Percentiles rank a stretch among this genome's conserved stretches.
Conservation (phyloP, 2,113 vertebrate species). For the Amazona vittata region DNA sequence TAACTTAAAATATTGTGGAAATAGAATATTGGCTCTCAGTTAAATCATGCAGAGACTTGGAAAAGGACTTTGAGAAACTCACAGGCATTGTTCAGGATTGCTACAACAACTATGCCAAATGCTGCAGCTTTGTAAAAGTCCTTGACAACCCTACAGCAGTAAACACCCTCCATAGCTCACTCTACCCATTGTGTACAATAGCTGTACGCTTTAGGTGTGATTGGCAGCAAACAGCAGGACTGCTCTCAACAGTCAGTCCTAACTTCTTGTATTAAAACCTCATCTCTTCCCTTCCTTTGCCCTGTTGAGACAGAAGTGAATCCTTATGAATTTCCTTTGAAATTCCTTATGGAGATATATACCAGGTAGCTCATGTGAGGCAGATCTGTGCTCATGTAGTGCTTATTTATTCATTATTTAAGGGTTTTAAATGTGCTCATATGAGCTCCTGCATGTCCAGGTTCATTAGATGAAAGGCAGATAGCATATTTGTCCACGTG, state of each 20-base stretch:
- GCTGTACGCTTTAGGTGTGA: background rate
- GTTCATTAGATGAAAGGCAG: background rate
- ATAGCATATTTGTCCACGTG: background rate
- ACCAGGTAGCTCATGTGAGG: background rate
- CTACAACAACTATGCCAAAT: background rate
- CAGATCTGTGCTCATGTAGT: background rate
- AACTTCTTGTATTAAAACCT: background rate
- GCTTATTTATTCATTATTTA: background rate
- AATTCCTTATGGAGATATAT: background rate
- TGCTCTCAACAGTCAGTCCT: background rate
- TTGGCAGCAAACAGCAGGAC: background rate
- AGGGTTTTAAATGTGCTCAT: background rate
- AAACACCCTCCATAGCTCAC: background rate
- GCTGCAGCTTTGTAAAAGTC: background rate
- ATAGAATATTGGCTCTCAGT: slow-evolving; percentile 52
- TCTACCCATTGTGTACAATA: background rate
- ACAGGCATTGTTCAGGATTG: background rate
- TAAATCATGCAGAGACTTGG: slow-evolving; percentile 44
- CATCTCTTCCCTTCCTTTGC: background rate
- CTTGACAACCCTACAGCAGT: background rate
- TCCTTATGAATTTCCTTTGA: background rate
- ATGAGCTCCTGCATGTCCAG: background rate
- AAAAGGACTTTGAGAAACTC: slow-evolving; percentile 22
- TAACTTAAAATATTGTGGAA: slow-evolving; percentile 61
- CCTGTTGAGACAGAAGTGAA: background rate